phyloP scores from a whole-genome alignment of 2,888 invertebrate genomes.

The Eilema griseolum region DNA sequence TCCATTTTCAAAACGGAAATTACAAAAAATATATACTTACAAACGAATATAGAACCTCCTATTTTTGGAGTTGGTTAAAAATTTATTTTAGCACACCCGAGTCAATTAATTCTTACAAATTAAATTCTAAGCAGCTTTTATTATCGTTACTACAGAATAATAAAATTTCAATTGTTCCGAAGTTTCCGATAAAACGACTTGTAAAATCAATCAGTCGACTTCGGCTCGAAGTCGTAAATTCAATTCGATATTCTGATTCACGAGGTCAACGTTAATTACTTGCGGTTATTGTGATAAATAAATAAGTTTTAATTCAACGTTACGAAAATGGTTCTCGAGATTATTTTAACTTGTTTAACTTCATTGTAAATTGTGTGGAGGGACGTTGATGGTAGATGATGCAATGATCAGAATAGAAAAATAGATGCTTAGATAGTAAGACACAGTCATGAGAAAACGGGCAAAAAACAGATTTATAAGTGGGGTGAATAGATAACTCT shows the following conservation, averaged over 20 bases:
- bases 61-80: background rate
- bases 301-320: conserved; percentile 15
- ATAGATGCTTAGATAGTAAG: too few species aligned
- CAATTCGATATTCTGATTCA: conserved; percentile 20
- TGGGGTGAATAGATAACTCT: too few species aligned
- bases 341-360: background rate
- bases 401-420: too few species aligned
- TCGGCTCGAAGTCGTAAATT: conserved; percentile 35
- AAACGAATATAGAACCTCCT: too few species aligned
- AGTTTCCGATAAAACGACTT: conserved; percentile 47
- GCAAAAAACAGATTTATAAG: too few species aligned
- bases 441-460: too few species aligned
- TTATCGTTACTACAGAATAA: conserved; percentile 40
- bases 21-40: too few species aligned
- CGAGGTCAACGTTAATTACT: conserved; percentile 43
- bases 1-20: too few species aligned
- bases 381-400: too few species aligned
- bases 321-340: background rate
- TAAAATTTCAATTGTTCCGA: conserved; percentile 46
- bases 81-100: background rate
- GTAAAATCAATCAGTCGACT: conserved; percentile 22
- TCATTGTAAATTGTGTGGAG: background rate
- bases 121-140: conserved; percentile 25
- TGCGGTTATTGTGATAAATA: conserved; percentile 27
- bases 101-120: conserved; percentile 28